Percentiles rank a stretch among this genome's conserved stretches.
Conservation (phyloP, 2,888 invertebrate species). For the Nomada hirtipes region DNA sequence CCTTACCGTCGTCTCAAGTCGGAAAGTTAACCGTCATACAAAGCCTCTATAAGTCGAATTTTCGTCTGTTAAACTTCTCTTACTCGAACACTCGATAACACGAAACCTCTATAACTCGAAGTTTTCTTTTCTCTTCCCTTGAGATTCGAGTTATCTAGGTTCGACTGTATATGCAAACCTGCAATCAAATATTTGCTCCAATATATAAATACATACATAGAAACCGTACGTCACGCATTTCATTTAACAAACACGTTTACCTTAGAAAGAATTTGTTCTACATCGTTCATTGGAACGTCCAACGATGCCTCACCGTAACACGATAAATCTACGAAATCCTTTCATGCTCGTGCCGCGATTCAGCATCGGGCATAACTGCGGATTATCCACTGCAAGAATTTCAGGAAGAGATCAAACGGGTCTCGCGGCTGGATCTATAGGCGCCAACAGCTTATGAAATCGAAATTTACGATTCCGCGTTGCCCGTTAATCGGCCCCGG, state of each 20-base stretch:
- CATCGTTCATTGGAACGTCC: not conserved
- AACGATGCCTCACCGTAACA: not conserved
- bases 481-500: conserved; percentile 26
- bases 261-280: not conserved
- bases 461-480: conserved; percentile 28
- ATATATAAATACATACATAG: too few relatives aligned
- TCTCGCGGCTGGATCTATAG: not conserved
- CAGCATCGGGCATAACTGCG: not conserved
- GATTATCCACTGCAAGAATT: conserved; percentile 27
- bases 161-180: too few relatives aligned
- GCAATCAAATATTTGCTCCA: too few relatives aligned
- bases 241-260: not conserved
- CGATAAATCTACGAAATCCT: conserved; percentile 16
- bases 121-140: too few relatives aligned
- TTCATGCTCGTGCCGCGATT: conserved; percentile 3
- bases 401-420: conserved; percentile 19
- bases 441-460: conserved; percentile 30
- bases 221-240: too few relatives aligned
- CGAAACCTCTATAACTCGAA: too few relatives aligned
- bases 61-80: too few relatives aligned
- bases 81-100: too few relatives aligned
- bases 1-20: too few relatives aligned
- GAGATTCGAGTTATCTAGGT: too few relatives aligned
- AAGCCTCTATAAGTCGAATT: too few relatives aligned
- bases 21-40: too few relatives aligned